phyloP scores from a whole-genome alignment of 1,140 invertebrate species.

The Leptinotarsa defecta region DNA sequence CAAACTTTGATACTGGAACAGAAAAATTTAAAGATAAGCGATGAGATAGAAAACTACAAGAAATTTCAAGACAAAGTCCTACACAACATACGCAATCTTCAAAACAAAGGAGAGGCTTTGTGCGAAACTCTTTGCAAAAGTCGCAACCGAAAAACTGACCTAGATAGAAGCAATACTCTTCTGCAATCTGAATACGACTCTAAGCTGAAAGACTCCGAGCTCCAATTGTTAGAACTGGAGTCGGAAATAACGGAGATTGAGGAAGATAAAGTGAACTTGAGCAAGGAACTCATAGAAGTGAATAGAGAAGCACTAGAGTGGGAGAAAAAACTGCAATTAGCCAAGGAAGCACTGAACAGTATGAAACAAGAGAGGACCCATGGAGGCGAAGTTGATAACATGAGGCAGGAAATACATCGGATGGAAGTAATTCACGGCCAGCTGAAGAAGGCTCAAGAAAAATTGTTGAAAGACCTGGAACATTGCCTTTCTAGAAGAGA shows the following conservation, averaged over 20 bases:
- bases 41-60: slow-evolving; percentile 64
- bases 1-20: slow-evolving; percentile 77
- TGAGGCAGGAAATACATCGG: slow-evolving; percentile 81
- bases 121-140: slow-evolving; percentile 66
- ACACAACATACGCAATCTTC: slow-evolving; percentile 63
- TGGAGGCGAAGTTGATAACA: slow-evolving; percentile 70
- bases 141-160: slow-evolving; percentile 61
- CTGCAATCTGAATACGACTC: slow-evolving; percentile 54
- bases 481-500: slow-evolving; percentile 74
- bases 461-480: slow-evolving; percentile 75
- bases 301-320: slow-evolving; percentile 75
- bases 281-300: slow-evolving; percentile 64
- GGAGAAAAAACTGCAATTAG: slow-evolving; percentile 77
- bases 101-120: slow-evolving; percentile 64
- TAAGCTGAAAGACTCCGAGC: slow-evolving; percentile 62
- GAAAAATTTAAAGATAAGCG: slow-evolving; percentile 70
- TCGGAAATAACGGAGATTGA: slow-evolving; percentile 68
- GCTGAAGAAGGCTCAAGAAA: slow-evolving; percentile 73
- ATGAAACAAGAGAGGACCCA: slow-evolving; percentile 68
- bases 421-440: slow-evolving; percentile 72
- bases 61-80: slow-evolving; percentile 63
- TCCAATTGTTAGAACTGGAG: slow-evolving; percentile 66
- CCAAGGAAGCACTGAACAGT: slow-evolving; percentile 69
- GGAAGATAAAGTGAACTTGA: slow-evolving; percentile 67
- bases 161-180: slow-evolving; percentile 66